Conservation (phyloP, 2,797 vertebrate genomes). For the Aldrovandia affinis region DNA sequence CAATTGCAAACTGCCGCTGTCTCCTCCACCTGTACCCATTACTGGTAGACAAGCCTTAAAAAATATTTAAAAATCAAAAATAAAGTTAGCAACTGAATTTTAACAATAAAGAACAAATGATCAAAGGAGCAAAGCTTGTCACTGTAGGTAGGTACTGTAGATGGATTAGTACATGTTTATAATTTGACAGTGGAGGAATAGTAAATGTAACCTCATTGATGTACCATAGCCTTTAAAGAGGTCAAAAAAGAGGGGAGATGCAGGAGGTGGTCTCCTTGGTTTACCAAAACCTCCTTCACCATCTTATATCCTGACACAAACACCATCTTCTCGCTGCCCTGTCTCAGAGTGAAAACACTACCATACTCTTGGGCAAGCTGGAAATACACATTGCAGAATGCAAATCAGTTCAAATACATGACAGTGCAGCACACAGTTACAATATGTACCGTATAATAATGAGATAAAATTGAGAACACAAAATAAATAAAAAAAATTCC, state of each 20-base stretch:
- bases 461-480: too few species aligned
- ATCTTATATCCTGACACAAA: constrained; percentile 49
- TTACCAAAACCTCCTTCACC: constrained; percentile 50
- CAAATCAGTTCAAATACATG: too few species aligned
- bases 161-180: too few species aligned
- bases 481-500: not conserved
- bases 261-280: constrained; percentile 44
- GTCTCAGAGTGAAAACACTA: constrained; percentile 41
- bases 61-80: too few species aligned
- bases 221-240: constrained; percentile 50
- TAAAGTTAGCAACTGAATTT: not conserved
- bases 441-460: too few species aligned
- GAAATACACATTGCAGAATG: not conserved
- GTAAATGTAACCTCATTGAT: not conserved
- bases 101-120: not conserved
- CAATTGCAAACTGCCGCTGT: constrained; percentile 49
- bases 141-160: too few species aligned
- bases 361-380: constrained; percentile 42
- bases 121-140: not conserved
- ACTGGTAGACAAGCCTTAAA: constrained; percentile 44
- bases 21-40: constrained; percentile 52
- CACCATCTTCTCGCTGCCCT: constrained; percentile 40
- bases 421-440: too few species aligned
- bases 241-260: constrained; percentile 43
- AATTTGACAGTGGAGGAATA: too few species aligned